Percentiles rank a stretch among this genome's conserved stretches.
Evolutionary conservation across 1,140 invertebrate species (phyloP).

Genomic region (Drosophila bifasciata): DNA sequence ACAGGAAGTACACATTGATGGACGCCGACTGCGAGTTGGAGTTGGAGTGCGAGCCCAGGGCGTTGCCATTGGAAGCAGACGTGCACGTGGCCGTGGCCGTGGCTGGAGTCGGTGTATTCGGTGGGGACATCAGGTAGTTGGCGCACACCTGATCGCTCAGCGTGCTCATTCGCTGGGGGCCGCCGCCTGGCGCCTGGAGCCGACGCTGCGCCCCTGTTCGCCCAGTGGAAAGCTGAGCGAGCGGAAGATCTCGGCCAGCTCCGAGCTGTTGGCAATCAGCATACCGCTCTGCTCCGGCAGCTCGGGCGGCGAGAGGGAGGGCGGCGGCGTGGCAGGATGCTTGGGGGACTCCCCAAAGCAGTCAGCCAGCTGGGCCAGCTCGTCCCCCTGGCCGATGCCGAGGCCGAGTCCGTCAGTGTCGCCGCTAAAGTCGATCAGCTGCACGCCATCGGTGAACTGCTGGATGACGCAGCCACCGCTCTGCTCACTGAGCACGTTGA

Average conservation of each 20-base stretch:
- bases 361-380: slow-evolving; percentile 71
- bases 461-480: slow-evolving; percentile 51
- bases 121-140: slow-evolving; percentile 81
- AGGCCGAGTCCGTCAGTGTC: slow-evolving; percentile 18
- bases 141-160: slow-evolving; percentile 79
- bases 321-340: slow-evolving; percentile 74
- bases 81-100: neutral
- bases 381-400: slow-evolving; percentile 42
- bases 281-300: slow-evolving; percentile 68
- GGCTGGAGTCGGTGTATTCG: slow-evolving; percentile 67
- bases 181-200: slow-evolving; percentile 28
- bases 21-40: slow-evolving; percentile 52
- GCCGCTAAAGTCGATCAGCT: slow-evolving; percentile 73
- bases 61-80: slow-evolving; percentile 8
- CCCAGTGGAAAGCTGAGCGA: slow-evolving; percentile 78
- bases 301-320: slow-evolving; percentile 74
- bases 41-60: slow-evolving; percentile 10
- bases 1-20: slow-evolving; percentile 83
- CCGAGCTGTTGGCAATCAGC: slow-evolving; percentile 71
- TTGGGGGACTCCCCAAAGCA: slow-evolving; percentile 73
- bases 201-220: slow-evolving; percentile 28
- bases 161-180: slow-evolving; percentile 75
- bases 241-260: slow-evolving; percentile 79
- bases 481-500: slow-evolving; percentile 76
- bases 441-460: slow-evolving; percentile 65